phyloP scores from a whole-genome alignment of 2,797 vertebrate species.

The Mormyrus hasselquistii region DNA sequence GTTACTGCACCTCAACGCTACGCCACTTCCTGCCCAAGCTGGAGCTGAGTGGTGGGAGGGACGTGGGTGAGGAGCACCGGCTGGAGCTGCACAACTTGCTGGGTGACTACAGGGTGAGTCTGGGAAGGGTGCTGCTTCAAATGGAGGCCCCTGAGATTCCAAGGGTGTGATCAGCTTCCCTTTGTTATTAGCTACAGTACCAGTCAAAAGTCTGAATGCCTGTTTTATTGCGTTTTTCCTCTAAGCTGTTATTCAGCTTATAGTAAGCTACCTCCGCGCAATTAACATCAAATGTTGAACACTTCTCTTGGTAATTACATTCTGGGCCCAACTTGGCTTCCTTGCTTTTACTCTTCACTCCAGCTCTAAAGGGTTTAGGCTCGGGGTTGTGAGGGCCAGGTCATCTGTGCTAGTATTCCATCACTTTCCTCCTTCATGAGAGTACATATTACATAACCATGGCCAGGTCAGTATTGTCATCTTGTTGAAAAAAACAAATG shows the following conservation, averaged over 20 bases:
- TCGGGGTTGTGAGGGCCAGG: background rate
- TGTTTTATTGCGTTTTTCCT: background rate
- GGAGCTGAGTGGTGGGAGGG: constrained; percentile 72
- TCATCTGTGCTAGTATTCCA: background rate
- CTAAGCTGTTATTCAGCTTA: background rate
- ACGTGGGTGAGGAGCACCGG: constrained; percentile 74
- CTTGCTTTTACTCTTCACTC: background rate
- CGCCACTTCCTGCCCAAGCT: constrained; percentile 84
- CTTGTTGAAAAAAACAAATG: background rate
- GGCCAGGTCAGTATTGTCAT: background rate
- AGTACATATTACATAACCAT: background rate
- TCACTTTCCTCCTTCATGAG: background rate
- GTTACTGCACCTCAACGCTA: constrained; percentile 79
- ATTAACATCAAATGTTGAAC: background rate
- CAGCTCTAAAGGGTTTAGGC: background rate
- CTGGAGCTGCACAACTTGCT: constrained; percentile 81
- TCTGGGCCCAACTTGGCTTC: background rate
- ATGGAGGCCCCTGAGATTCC: background rate
- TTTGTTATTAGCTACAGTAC: background rate
- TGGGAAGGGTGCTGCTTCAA: background rate
- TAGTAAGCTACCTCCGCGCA: background rate
- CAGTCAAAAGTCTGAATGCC: background rate
- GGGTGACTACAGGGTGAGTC: constrained; percentile 81
- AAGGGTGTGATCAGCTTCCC: background rate
- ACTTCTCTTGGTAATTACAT: background rate